These are phyloP conservation scores for Ascaphus truei DNA, from an alignment of 2,113 vertebrate genomes.

Conservation along the genomic window DNA sequence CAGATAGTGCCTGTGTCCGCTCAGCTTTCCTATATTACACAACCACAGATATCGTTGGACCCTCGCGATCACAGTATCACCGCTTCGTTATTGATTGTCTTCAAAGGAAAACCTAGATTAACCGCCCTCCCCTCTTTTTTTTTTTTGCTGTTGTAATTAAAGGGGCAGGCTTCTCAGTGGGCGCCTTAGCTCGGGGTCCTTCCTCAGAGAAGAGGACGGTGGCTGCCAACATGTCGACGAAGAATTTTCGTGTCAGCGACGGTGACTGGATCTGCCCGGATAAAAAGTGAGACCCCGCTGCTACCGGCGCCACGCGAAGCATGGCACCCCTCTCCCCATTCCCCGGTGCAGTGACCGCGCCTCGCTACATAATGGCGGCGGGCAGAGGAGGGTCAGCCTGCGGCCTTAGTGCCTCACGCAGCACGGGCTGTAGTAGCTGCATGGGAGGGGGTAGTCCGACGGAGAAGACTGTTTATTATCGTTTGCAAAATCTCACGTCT, in stretches of 20 bases:
- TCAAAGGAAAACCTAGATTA: background rate
- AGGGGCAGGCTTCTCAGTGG: background rate
- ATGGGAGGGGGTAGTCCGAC: background rate
- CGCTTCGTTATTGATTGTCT: too few relatives aligned
- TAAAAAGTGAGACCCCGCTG: constrained; percentile 90
- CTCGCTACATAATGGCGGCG: too few relatives aligned
- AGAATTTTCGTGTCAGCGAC: constrained; percentile 96
- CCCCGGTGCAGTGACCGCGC: too few relatives aligned
- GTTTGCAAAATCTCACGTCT: too few relatives aligned
- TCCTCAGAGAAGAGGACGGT: background rate
- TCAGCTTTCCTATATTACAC: background rate
- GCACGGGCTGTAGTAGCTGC: background rate
- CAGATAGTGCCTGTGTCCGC: constrained; percentile 25
- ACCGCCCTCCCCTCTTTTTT: background rate
- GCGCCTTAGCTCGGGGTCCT: background rate
- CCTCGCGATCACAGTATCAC: too few relatives aligned
- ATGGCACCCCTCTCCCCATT: too few relatives aligned
- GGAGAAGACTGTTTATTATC: background rate
- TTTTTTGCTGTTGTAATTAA: too few relatives aligned
- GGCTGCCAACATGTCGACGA: constrained; percentile 77
- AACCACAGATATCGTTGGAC: too few relatives aligned
- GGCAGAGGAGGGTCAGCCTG: background rate
- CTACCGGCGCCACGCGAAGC: too few relatives aligned
- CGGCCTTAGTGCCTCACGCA: background rate
- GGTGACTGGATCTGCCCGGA: constrained; percentile 97